Percentiles rank a stretch among this genome's conserved stretches.
Conservation (phyloP, 2,888 invertebrate species). For the Brenthis ino region DNA sequence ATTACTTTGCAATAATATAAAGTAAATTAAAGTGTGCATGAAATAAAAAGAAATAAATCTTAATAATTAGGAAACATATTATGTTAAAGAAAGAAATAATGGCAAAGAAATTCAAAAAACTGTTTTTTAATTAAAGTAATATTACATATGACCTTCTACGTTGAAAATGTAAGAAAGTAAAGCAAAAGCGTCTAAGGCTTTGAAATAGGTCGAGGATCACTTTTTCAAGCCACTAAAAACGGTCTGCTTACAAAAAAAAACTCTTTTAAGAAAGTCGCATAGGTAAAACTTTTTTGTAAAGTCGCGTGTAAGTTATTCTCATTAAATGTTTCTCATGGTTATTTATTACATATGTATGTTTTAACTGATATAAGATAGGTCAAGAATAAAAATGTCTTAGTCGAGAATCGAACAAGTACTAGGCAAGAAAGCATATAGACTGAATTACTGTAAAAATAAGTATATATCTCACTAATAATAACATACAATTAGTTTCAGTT, state of each 20-base stretch:
- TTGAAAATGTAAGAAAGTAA: constrained; percentile 22
- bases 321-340: not conserved
- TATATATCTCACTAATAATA: no score
- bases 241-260: constrained; percentile 22
- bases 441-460: no score
- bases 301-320: constrained; percentile 3
- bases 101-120: not conserved
- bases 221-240: constrained; percentile 45
- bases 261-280: constrained; percentile 15
- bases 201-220: constrained; percentile 65
- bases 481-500: no score
- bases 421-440: no score
- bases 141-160: constrained; percentile 15
- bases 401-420: no score
- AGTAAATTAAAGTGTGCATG: no score
- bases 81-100: not conserved
- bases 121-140: not conserved
- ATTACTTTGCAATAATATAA: no score
- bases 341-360: not conserved
- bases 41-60: not conserved
- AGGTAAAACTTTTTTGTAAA: constrained; percentile 9
- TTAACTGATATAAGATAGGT: no score
- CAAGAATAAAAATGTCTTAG: no score
- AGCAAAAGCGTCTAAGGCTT: constrained; percentile 37
- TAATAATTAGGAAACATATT: not conserved